Conservation (phyloP, 2,797 vertebrate species). For the Crocidura indochinensis region DNA sequence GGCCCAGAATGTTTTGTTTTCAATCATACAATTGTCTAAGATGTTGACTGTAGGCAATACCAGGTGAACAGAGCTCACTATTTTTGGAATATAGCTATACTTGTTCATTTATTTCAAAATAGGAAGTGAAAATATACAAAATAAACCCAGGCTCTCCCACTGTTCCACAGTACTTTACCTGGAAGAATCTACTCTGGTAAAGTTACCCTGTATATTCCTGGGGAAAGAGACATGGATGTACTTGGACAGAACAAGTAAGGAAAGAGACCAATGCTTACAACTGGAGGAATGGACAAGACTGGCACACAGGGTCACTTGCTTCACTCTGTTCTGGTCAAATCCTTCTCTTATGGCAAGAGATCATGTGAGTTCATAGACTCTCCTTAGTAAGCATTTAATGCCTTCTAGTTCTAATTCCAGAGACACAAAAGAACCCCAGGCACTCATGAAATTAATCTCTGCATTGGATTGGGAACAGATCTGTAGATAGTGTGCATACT, state of each 20-base stretch:
- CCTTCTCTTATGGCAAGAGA: background rate
- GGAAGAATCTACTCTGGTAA: slow-evolving; percentile 31
- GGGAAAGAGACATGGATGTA: background rate
- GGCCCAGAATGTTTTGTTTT: slow-evolving; percentile 62
- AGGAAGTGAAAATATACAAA: background rate
- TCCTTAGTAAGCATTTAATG: background rate
- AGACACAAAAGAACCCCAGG: background rate
- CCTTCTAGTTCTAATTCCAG: slow-evolving; percentile 17
- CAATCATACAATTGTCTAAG: background rate
- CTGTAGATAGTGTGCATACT: background rate
- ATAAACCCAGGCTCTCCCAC: background rate
- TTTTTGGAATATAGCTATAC: slow-evolving; percentile 43
- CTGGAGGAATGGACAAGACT: slow-evolving; percentile 2
- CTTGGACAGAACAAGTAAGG: slow-evolving; percentile 13
- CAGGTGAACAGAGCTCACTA: background rate
- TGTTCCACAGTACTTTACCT: background rate
- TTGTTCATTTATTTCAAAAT: slow-evolving; percentile 60
- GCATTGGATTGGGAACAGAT: background rate
- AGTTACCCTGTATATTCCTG: background rate
- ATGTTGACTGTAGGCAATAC: background rate
- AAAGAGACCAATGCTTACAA: slow-evolving; percentile 1
- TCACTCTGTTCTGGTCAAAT: background rate
- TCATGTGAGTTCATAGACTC: background rate
- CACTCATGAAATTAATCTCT: slow-evolving; percentile 12
- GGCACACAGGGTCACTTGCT: background rate